A percentile compares a stretch with the other conserved stretches of the same genome.
Evolutionary conservation across 2,113 vertebrate species (phyloP).

Genomic region (Barbus barbus): DNA sequence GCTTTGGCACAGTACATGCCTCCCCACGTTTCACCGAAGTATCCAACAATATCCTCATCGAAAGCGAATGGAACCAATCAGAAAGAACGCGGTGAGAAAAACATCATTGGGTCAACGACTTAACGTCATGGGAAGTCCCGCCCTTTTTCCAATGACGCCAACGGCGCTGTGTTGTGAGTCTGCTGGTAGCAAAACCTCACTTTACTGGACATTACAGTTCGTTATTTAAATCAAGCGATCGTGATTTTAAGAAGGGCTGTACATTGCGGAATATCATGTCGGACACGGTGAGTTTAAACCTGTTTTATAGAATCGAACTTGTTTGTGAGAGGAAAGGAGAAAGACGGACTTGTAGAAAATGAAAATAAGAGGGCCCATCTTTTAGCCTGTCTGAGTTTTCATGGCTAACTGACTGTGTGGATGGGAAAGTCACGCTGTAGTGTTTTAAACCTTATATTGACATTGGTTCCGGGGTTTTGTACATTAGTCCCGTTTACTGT

Average conservation of each 20-base stretch:
- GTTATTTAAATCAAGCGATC: slow-evolving; percentile 12
- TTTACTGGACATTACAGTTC: slow-evolving; percentile 32
- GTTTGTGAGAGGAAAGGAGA: neutral
- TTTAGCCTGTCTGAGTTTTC: slow-evolving; percentile 11
- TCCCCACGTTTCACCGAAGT: neutral
- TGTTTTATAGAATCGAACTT: neutral
- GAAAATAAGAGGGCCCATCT: slow-evolving; percentile 32
- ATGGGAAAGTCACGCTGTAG: neutral
- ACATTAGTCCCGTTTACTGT: neutral
- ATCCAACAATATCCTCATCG: neutral
- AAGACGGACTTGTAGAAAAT: slow-evolving; percentile 16
- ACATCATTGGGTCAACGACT: neutral
- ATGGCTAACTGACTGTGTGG: neutral
- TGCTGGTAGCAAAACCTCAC: slow-evolving; percentile 16
- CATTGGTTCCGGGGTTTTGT: neutral
- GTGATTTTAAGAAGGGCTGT: slow-evolving; percentile 3
- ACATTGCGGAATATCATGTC: slow-evolving; percentile 68
- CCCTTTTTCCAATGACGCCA: slow-evolving; percentile 45
- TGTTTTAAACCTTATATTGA: neutral
- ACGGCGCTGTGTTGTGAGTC: slow-evolving; percentile 38
- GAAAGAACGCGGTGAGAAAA: slow-evolving; percentile 16
- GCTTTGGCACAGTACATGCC: neutral
- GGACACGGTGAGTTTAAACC: slow-evolving; percentile 71
- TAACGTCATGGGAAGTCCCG: slow-evolving; percentile 19
- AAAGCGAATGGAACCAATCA: neutral